Conservation (phyloP, 2,888 invertebrate genomes). For the Xylocampa areola region DNA sequence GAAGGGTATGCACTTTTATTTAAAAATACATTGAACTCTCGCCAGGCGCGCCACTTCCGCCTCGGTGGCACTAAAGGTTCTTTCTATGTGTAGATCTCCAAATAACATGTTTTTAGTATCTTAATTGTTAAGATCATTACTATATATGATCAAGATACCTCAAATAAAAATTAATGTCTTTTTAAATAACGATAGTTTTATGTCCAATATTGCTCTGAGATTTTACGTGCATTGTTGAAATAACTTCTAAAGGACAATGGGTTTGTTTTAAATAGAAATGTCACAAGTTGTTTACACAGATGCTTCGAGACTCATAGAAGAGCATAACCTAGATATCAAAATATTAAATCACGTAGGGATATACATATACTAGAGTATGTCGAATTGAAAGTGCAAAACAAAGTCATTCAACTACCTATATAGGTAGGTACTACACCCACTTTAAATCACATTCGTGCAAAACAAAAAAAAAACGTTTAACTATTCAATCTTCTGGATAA, state of each 20-base stretch:
- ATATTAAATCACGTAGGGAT: neutral
- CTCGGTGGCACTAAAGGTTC: no score
- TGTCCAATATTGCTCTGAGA: neutral
- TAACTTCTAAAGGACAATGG: conserved; percentile 44
- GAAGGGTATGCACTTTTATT: no score
- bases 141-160: conserved; percentile 5
- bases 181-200: conserved; percentile 19
- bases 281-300: conserved; percentile 47
- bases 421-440: no score
- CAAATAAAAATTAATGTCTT: conserved; percentile 26
- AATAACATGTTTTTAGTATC: conserved; percentile 20
- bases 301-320: conserved; percentile 14
- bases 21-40: no score
- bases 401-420: no score
- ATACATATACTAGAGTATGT: neutral
- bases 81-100: neutral
- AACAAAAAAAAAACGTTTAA: no score
- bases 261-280: conserved; percentile 23
- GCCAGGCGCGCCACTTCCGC: no score
- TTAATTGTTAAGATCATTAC: conserved; percentile 37
- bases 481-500: no score
- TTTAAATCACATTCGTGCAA: no score
- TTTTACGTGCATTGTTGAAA: conserved; percentile 14
- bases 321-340: neutral
- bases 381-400: neutral